Base-by-base conservation (phyloP, 2,113 vertebrate species). In the Forbesichthys agassizii region DNA sequence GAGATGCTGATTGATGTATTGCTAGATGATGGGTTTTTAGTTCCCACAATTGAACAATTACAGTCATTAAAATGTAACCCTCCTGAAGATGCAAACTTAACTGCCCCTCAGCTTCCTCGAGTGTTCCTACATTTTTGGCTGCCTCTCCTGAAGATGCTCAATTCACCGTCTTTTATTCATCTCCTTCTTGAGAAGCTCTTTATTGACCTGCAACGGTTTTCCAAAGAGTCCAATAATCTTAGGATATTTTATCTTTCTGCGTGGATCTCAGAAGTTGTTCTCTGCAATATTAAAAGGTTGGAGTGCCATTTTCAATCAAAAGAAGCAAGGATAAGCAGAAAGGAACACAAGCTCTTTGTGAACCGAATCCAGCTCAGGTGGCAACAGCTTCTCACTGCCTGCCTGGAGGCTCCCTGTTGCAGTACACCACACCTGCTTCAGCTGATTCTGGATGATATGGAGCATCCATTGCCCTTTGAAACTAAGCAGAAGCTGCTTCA, bases 111-210 rank as follows among this genome's bases (percentile, higher is more conserved):
- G 48, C 78, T 98, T 58, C 94, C 95, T 70, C 89, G 81, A 13
- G 49, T 73, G 0, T 93, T 98, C 79, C 92, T 95, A 75, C 90
- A 88, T n/a, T 96, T 98, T 71, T 99, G 97, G 97, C 94, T 96
- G 68, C 96, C 95, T 3, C 88, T 98, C 65, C 87, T 98, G 57
- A 94, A 93, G 83, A 81, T 88, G 48, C 89, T 98, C 49, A 94
- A 94, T 70, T 93, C 93, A 0, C 86, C 74, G 4, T 61, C 82
- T n/a, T 97, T 98, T 61, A 89, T 95, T 0, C 94, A 95, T 73
- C 82, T 90, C 46, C 78, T 98, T 2, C 86, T 98, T 64, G 95
- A 98, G 78, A 97, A 93, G 84, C 94, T 98, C 78, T 94, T 98
- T 27, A 46, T 69, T 0, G 95, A 95, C 55, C 65, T 96, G 69